Conservation (phyloP, 1,140 invertebrate species). For the Drepana arcuata region DNA sequence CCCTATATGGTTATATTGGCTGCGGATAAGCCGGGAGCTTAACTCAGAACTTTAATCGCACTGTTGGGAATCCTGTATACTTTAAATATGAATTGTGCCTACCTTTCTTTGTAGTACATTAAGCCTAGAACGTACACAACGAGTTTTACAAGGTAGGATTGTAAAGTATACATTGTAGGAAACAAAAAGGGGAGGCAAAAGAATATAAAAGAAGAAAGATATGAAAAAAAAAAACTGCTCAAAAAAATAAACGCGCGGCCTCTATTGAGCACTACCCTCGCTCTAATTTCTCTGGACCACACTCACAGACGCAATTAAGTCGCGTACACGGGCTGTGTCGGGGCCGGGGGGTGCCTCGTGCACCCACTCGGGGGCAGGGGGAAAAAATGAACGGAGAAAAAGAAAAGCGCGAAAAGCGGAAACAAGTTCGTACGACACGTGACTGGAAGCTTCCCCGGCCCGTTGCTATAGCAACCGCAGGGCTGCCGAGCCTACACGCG, state of each 20-base stretch:
- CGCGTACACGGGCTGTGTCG: conserved; percentile 50
- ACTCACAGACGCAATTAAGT: conserved; percentile 70
- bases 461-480: conserved; percentile 51
- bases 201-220: neutral
- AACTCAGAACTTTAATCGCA: no score
- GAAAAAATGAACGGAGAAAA: conserved; percentile 52
- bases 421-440: conserved; percentile 62
- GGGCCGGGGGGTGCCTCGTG: conserved; percentile 15
- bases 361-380: conserved; percentile 13
- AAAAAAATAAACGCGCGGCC: no score
- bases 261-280: conserved; percentile 38
- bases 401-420: conserved; percentile 62
- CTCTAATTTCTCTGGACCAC: conserved; percentile 68
- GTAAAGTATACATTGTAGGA: no score
- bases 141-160: no score
- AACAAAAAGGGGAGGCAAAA: no score
- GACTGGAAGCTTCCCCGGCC: conserved; percentile 56
- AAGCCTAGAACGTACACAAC: no score
- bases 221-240: conserved; percentile 21
- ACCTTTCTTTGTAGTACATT: no score
- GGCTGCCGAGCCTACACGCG: conserved; percentile 8
- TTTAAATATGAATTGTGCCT: no score
- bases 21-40: no score
- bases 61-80: no score
- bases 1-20: no score